Conservation (phyloP, 2,113 vertebrate genomes). For the Craseonycteris thonglongyai region DNA sequence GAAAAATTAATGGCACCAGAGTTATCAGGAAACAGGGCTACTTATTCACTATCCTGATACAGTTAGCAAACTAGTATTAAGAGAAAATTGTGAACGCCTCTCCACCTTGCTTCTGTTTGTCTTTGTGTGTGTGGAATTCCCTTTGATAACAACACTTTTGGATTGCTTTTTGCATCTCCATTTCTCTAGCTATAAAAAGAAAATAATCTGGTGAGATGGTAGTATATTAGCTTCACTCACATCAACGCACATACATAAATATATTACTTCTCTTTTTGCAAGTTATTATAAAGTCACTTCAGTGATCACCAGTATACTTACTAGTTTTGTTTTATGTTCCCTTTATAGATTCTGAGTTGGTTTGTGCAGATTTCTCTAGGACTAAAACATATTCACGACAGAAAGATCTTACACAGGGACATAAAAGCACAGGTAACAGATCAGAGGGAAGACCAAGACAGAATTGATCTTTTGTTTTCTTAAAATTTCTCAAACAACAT, state of each 20-base stretch:
- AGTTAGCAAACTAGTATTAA: neutral
- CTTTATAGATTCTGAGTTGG: slow-evolving; percentile 87
- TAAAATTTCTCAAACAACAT: neutral
- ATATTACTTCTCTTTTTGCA: neutral
- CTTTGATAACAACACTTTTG: neutral
- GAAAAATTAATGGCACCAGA: neutral
- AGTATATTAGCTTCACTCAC: neutral
- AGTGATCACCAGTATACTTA: neutral
- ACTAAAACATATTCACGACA: slow-evolving; percentile 94
- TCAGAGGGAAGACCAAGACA: neutral
- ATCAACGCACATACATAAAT: neutral
- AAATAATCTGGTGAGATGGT: neutral
- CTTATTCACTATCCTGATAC: neutral
- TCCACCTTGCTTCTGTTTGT: neutral
- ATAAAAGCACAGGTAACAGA: slow-evolving; percentile 90
- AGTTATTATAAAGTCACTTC: neutral
- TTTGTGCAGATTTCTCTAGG: slow-evolving; percentile 95
- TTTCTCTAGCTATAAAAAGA: neutral
- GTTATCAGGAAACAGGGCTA: neutral
- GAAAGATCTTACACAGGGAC: slow-evolving; percentile 93
- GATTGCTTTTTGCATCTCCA: neutral
- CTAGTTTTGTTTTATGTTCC: slow-evolving; percentile 11
- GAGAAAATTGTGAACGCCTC: neutral
- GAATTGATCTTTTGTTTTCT: neutral
- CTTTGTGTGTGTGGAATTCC: neutral